Evolutionary conservation across 2,888 invertebrate species (phyloP), one percentile per base, ranked within the genome.

Genomic region (Ichneumoninae sp.): DNA sequence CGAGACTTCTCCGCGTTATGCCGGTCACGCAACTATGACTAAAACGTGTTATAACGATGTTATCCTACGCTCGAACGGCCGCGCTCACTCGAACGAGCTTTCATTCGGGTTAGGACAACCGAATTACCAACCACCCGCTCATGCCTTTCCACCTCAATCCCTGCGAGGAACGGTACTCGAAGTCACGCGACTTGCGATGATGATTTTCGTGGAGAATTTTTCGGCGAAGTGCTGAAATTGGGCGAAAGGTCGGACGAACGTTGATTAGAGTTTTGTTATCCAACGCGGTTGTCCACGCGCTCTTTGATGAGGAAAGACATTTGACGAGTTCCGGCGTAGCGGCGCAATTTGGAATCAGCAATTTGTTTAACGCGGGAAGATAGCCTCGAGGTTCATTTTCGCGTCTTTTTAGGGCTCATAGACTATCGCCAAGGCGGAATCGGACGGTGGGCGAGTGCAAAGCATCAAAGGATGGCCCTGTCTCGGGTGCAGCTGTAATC

Each of bases 151-250:
- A 60, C 69, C 73, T 73, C 60, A 47, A 66, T 73, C 47, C 73
- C 44, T 68, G 7, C 19, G 54, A 7, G 73, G 57, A 66, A 52
- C 52, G 66, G 66, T 54, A 71, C 68, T n/a, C 26, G 54, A 30
- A 19, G n/a, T 66, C 54, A 33, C 68, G 60, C 73, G 66, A 73
- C 82, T 78, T 68, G 66, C 68, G 30, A 50, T 40, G n/a, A 71
- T 80, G 85, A 87, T 82, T 85, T 70, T 80, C 82, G 77, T 81
- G 66, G 26, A 19, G 78, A 86, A 85, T 10, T 83, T 71, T 69
- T 85, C 66, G 71, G 22, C 13, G 33, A 57, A 22, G 47, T n/a
- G 26, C 63, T 47, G 63, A 60, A 78, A 79, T 75, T 30, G 50
- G 66, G 70, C 47, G 36, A 65, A 78, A 69, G 69, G 70, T 33